These are phyloP conservation scores for Acestrorhynchus altus DNA, from an alignment of 2,797 vertebrate species.

Conservation along the genomic window DNA sequence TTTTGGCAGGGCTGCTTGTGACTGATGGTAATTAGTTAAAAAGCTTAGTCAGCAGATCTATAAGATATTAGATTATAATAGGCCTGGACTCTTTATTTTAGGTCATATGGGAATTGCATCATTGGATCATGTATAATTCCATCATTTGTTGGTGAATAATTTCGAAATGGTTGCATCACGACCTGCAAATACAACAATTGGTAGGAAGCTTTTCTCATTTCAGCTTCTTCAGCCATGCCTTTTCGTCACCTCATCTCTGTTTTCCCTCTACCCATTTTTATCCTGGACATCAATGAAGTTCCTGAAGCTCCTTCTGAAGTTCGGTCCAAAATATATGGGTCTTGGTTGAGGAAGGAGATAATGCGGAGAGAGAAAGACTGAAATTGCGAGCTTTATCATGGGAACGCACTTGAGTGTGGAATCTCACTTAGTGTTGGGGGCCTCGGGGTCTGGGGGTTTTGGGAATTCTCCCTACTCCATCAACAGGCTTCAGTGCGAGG, in stretches of 20 bases:
- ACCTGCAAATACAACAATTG: not conserved
- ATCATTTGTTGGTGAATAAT: slow-evolving; percentile 1
- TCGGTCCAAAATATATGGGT: slow-evolving; percentile 59
- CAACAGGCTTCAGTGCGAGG: slow-evolving; percentile 75
- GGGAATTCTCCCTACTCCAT: slow-evolving; percentile 72
- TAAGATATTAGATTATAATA: not conserved
- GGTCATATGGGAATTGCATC: not conserved
- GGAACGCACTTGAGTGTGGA: slow-evolving; percentile 79
- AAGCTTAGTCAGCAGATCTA: not conserved
- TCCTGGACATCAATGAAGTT: slow-evolving; percentile 42
- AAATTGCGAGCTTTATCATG: slow-evolving; percentile 67
- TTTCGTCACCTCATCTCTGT: slow-evolving; percentile 34
- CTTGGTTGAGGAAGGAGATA: slow-evolving; percentile 61
- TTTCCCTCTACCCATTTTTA: slow-evolving; percentile 46
- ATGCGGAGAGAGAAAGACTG: slow-evolving; percentile 57
- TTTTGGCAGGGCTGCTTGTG: not conserved
- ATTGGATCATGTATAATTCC: not conserved
- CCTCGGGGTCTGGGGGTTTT: slow-evolving; percentile 71
- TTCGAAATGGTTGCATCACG: not conserved
- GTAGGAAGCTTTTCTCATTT: not conserved
- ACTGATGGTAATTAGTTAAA: not conserved
- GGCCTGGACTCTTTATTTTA: not conserved
- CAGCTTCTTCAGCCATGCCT: slow-evolving; percentile 3
- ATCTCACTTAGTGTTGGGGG: slow-evolving; percentile 80
- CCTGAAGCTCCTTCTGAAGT: slow-evolving; percentile 27